A percentile compares a stretch with the other conserved stretches of the same genome.
Conservation (phyloP, 2,888 invertebrate genomes). For the Pollenia labialis region DNA sequence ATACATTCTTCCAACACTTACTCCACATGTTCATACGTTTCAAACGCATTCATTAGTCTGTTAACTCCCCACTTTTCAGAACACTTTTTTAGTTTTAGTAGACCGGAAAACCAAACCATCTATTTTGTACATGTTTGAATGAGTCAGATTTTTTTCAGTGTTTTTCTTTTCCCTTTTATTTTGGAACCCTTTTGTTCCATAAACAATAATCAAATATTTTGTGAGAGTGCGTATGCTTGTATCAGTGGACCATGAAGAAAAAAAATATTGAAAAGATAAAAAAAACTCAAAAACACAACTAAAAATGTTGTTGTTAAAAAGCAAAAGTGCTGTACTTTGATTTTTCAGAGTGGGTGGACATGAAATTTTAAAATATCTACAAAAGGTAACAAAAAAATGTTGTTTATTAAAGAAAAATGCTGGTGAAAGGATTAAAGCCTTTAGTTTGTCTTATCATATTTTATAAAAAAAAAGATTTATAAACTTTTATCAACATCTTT, state of each 20-base stretch:
- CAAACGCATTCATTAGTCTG: constrained; percentile 27
- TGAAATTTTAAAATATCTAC: neutral
- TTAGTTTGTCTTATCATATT: too few species aligned
- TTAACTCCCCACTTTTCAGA: constrained; percentile 32
- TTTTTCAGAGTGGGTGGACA: neutral
- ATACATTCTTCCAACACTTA: neutral
- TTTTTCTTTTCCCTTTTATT: constrained; percentile 3
- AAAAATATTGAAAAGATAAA: constrained; percentile 19
- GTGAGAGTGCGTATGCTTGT: constrained; percentile 19
- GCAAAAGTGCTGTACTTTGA: constrained; percentile 28
- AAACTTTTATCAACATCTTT: too few species aligned
- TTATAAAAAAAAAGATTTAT: too few species aligned
- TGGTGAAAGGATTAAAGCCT: too few species aligned
- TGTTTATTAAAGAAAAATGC: too few species aligned
- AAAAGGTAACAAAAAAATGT: neutral
- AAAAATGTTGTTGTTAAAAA: constrained; percentile 7
- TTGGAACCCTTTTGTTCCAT: constrained; percentile 62
- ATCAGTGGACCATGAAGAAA: constrained; percentile 60
- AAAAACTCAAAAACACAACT: neutral
- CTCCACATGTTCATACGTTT: constrained; percentile 4
- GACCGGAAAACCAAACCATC: constrained; percentile 24
- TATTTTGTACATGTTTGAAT: constrained; percentile 35
- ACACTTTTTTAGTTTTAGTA: constrained; percentile 18
- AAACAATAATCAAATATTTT: constrained; percentile 21
- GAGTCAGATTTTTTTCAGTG: constrained; percentile 21